Percentiles rank a stretch among this genome's conserved stretches.
phyloP scores from a whole-genome alignment of 2,888 invertebrate genomes.

The Trisateles emortualis region DNA sequence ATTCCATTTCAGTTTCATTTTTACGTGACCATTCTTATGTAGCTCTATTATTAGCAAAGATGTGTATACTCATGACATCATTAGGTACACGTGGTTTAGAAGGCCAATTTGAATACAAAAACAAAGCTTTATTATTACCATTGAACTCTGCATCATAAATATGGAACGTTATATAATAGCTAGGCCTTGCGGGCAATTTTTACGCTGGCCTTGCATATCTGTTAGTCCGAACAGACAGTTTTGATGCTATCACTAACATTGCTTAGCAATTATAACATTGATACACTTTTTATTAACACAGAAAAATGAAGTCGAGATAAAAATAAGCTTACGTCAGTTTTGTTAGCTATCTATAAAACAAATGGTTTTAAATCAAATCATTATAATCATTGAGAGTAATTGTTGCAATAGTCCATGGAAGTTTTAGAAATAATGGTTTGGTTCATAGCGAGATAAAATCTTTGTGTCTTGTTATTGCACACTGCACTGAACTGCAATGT shows the following conservation, averaged over 20 bases:
- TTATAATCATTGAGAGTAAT: conserved; percentile 47
- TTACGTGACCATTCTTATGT: no score
- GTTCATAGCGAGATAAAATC: conserved; percentile 68
- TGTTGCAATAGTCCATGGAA: conserved; percentile 47
- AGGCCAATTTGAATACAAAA: background rate
- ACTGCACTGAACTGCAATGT: conserved; percentile 40
- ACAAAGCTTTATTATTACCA: background rate
- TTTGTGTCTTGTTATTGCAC: conserved; percentile 51
- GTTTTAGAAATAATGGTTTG: conserved; percentile 66
- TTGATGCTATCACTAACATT: conserved; percentile 34
- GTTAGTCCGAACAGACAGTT: conserved; percentile 21
- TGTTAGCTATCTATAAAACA: conserved; percentile 30
- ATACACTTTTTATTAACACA: conserved; percentile 22
- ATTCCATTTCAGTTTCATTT: no score
- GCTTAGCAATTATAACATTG: conserved; percentile 32
- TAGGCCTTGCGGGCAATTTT: conserved; percentile 16
- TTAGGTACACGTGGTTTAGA: background rate
- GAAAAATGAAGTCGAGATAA: conserved; percentile 13
- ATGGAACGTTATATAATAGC: conserved; percentile 30
- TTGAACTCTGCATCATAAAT: conserved; percentile 9
- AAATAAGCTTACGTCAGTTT: conserved; percentile 21
- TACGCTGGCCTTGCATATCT: conserved; percentile 34
- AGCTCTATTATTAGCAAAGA: no score
- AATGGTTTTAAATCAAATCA: conserved; percentile 43
- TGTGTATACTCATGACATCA: no score